phyloP scores from a whole-genome alignment of 2,113 vertebrate genomes.

The Pseudorectes ferrugineus region DNA sequence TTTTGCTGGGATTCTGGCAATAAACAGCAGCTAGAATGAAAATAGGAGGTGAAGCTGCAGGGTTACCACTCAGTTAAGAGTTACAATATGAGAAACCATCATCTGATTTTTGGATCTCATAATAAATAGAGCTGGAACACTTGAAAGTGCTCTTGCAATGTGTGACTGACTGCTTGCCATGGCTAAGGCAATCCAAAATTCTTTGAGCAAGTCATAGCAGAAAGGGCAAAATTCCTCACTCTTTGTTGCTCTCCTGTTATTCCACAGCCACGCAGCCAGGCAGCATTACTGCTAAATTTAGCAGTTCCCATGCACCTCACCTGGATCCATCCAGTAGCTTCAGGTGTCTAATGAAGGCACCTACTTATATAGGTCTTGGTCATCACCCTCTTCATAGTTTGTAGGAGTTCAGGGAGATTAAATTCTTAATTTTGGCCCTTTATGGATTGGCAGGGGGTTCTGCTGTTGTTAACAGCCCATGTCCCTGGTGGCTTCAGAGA shows the following conservation, averaged over 20 bases:
- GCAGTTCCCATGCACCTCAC: neutral
- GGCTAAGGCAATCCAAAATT: neutral
- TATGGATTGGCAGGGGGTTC: neutral
- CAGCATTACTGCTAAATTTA: neutral
- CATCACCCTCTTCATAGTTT: neutral
- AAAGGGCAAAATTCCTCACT: neutral
- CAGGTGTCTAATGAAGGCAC: neutral
- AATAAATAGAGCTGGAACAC: neutral
- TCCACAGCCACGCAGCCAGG: neutral
- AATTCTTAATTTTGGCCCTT: neutral
- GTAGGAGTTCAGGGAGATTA: neutral
- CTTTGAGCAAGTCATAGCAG: neutral
- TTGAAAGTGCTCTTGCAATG: neutral
- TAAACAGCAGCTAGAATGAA: neutral
- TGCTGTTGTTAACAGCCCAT: neutral
- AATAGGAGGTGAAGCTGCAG: neutral
- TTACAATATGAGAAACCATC: neutral
- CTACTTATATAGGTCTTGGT: neutral
- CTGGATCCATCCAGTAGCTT: neutral
- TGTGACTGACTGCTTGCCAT: neutral
- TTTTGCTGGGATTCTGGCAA: slow-evolving; percentile 1
- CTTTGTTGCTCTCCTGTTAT: neutral
- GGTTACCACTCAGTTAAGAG: neutral
- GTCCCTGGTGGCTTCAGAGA: neutral
- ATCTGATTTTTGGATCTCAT: neutral